A percentile compares a stretch with the other conserved stretches of the same genome.
Conservation (phyloP, 2,888 invertebrate genomes). For the Steinernema scapterisci region DNA sequence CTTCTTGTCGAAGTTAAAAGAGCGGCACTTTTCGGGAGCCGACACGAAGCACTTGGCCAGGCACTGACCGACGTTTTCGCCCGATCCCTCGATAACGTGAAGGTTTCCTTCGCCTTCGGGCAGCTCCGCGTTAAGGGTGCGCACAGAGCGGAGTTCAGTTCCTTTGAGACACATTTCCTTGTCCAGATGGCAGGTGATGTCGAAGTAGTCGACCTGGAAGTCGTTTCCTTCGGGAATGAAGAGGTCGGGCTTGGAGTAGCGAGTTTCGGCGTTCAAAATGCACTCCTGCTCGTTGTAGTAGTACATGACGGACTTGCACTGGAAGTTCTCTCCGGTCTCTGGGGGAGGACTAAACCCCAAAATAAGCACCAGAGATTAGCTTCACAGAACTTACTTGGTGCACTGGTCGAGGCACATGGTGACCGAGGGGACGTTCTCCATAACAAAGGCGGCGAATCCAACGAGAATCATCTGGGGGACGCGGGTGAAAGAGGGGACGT, state of each 20-base stretch:
- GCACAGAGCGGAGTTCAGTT: constrained; percentile 52
- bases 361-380: background rate
- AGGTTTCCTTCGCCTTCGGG: constrained; percentile 64
- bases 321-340: constrained; percentile 65
- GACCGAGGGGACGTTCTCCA: constrained; percentile 67
- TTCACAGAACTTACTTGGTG: constrained; percentile 53
- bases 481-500: constrained; percentile 64
- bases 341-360: constrained; percentile 66
- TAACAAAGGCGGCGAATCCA: constrained; percentile 67
- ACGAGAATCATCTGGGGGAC: constrained; percentile 67
- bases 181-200: constrained; percentile 64
- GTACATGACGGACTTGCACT: constrained; percentile 68
- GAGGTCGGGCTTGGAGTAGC: constrained; percentile 64
- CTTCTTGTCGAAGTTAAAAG: constrained; percentile 66
- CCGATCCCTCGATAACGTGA: constrained; percentile 60
- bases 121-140: constrained; percentile 64
- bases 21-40: constrained; percentile 65
- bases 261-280: constrained; percentile 66
- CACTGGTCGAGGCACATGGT: constrained; percentile 67
- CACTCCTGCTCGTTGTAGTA: constrained; percentile 68
- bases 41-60: constrained; percentile 50
- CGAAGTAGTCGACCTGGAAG: constrained; percentile 66
- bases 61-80: constrained; percentile 55
- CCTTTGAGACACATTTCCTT: constrained; percentile 62
- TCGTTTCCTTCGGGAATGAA: constrained; percentile 62